Base-by-base conservation (phyloP, 2,113 vertebrate genomes). In the Strix aluco region DNA sequence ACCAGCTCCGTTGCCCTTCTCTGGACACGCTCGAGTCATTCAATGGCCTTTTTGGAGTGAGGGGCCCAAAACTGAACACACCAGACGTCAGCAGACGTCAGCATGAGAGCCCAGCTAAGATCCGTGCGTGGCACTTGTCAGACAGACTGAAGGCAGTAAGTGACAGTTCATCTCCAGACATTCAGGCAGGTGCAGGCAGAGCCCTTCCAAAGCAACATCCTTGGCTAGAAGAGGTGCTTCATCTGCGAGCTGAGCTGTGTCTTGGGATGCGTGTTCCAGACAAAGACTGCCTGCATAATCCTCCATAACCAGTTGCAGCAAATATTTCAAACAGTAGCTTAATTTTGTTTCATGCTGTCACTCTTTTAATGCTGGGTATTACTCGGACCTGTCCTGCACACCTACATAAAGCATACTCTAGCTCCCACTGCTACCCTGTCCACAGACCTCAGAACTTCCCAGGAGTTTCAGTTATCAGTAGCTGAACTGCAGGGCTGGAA, bases 391-490 rank as follows among this genome's bases (percentile, higher is more conserved):
- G 52, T 61, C 61, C 88, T 77, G 58, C 74, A 61, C 0, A 18
- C 44, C 44, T 32, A 7, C 7, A 16, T 11, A 51, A 20, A 62
- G 36, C 36, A 30, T 2, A 38, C 0, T 0, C 47, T 15, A 55
- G 29, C n/a, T 55, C 54, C 46, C 23, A 18, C 29, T 62, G 69
- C 21, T 8, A 8, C 27, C 30, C 22, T 36, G 36, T 30, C 49
- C 32, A 11, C 27, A 5, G 21, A 30, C 44, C 11, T 9, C n/a
- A 82, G 55, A 59, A 26, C 51, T 42, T 73, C n/a, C 25, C 22
- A 54, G 38, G 34, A 66, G 15, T 29, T 89, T n/a, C 73, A 81
- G 0, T 11, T 34, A 51, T 13, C 29, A 38, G n/a, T 8, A 88
- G n/a, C 25, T 72, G 58, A 82, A 75, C 49, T 58, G n/a, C 52